A percentile compares a stretch with the other conserved stretches of the same genome.
These are phyloP conservation scores for Myotis planiceps DNA, from an alignment of 2,797 vertebrate species.

Conservation along the genomic window DNA sequence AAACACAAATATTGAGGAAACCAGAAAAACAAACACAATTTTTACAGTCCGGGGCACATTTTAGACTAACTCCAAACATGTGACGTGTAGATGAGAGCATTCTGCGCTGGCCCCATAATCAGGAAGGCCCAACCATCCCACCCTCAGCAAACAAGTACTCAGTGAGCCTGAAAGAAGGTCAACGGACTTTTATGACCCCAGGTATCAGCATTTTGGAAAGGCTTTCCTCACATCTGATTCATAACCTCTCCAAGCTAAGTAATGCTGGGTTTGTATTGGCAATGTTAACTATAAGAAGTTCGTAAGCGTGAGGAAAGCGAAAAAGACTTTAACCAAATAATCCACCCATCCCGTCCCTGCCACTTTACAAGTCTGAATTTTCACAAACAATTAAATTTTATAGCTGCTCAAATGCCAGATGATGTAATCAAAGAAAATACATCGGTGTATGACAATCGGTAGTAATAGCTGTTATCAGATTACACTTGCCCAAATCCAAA, in stretches of 20 bases:
- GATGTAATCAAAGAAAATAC: background rate
- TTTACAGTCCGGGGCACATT: constrained; percentile 31
- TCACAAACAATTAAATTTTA: constrained; percentile 19
- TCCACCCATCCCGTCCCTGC: background rate
- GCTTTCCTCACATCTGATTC: constrained; percentile 8
- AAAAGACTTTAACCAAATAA: background rate
- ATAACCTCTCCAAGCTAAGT: background rate
- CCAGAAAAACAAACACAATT: constrained; percentile 32
- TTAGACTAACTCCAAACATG: constrained; percentile 37
- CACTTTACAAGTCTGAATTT: background rate
- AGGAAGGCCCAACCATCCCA: background rate
- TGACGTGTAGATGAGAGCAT: constrained; percentile 39
- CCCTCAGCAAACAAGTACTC: constrained; percentile 50
- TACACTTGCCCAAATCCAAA: background rate
- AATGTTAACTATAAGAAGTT: background rate
- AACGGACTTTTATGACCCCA: background rate
- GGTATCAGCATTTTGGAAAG: constrained; percentile 28
- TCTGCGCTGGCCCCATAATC: background rate
- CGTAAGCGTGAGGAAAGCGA: background rate
- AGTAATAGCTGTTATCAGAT: background rate
- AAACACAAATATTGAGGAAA: constrained; percentile 47
- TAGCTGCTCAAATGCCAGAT: background rate
- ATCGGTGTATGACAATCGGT: background rate
- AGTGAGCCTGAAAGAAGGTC: constrained; percentile 42
- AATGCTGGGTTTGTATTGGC: background rate